Conservation (phyloP, 2,888 invertebrate species). For the Tinea pellionella region DNA sequence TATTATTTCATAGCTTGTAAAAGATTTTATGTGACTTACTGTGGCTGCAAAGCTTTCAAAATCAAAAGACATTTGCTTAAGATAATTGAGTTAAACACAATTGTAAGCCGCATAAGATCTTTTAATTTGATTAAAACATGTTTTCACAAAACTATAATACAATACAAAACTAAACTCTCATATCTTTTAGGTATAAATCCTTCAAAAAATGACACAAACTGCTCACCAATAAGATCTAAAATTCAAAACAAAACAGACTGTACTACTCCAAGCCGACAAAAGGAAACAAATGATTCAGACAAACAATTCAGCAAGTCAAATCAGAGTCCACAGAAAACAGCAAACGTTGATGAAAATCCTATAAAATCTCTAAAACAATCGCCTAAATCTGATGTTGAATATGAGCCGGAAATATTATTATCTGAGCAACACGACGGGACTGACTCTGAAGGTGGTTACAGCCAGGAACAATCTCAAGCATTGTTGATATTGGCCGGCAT, state of each 20-base stretch:
- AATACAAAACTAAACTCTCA: background rate
- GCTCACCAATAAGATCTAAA: slow-evolving; percentile 38
- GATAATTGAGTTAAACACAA: too few species aligned
- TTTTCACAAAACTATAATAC: too few species aligned
- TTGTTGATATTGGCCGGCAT: slow-evolving; percentile 49
- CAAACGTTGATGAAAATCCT: slow-evolving; percentile 35
- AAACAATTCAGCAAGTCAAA: slow-evolving; percentile 33
- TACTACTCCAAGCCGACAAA: slow-evolving; percentile 34
- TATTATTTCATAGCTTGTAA: background rate
- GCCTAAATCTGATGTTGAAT: slow-evolving; percentile 55
- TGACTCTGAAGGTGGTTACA: slow-evolving; percentile 42
- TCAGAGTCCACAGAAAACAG: slow-evolving; percentile 45
- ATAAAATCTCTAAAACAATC: slow-evolving; percentile 59
- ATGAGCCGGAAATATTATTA: slow-evolving; percentile 59
- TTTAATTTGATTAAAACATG: too few species aligned
- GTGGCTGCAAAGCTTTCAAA: too few species aligned
- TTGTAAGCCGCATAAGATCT: too few species aligned
- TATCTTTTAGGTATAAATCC: slow-evolving; percentile 54
- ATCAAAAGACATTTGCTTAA: too few species aligned
- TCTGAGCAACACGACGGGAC: slow-evolving; percentile 56
- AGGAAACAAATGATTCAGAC: slow-evolving; percentile 41
- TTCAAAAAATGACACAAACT: slow-evolving; percentile 49
- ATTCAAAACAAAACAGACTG: slow-evolving; percentile 38
- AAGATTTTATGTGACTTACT: too few species aligned
- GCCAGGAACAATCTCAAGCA: slow-evolving; percentile 52